These are phyloP conservation scores for Patella depressa DNA, from an alignment of 2,888 invertebrate species.

Conservation along the genomic window DNA sequence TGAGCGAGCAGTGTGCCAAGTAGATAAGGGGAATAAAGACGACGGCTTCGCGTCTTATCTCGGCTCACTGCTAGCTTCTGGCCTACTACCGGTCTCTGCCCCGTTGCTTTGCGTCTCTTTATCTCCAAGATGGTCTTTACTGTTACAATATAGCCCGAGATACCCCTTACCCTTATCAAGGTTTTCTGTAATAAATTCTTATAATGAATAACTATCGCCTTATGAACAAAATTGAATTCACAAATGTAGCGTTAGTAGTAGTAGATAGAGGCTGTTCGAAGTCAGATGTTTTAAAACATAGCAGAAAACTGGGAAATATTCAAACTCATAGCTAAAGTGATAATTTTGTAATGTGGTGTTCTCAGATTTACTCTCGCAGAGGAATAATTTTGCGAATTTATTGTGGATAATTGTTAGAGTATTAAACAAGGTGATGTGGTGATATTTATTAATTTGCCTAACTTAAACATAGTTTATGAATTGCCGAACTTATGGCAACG, in stretches of 20 bases:
- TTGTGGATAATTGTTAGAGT: no score
- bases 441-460: no score
- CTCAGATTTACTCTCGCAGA: no score
- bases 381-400: no score
- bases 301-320: no score
- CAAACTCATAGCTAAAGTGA: no score
- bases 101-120: neutral
- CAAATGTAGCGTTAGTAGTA: slow-evolving; percentile 16
- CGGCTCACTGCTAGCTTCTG: neutral
- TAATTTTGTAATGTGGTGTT: no score
- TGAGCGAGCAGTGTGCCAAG: neutral
- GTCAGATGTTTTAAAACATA: no score
- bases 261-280: neutral
- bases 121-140: slow-evolving; percentile 9
- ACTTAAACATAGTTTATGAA: no score
- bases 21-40: slow-evolving; percentile 9
- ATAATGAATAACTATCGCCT: slow-evolving; percentile 25
- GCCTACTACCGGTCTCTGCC: slow-evolving; percentile 1
- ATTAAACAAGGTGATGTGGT: no score
- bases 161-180: slow-evolving; percentile 9
- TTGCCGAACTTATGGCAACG: no score
- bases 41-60: slow-evolving; percentile 7
- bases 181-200: slow-evolving; percentile 23
- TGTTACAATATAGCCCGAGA: slow-evolving; percentile 9
- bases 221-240: slow-evolving; percentile 28